Base-by-base conservation (phyloP, 35 echinoderm and acorn worm genomes). In the Amphiura filiformis region DNA sequence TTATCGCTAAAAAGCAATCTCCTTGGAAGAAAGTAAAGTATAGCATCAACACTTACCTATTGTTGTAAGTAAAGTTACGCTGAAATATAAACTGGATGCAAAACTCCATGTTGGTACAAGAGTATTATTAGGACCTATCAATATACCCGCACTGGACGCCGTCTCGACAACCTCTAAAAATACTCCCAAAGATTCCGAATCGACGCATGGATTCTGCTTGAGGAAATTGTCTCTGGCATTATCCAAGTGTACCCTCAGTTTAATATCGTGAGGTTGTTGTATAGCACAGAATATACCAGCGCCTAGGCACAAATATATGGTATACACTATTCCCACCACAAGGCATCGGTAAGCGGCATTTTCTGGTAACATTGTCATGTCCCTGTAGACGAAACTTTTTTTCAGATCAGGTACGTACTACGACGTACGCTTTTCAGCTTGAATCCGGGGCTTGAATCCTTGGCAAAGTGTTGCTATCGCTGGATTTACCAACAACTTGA, bases 1-100 rank as follows among this genome's bases (percentile, higher is more conserved):
- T n/a, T n/a, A n/a, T n/a, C n/a, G n/a, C n/a, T n/a, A n/a, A n/a
- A n/a, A n/a, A n/a, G n/a, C n/a, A n/a, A n/a, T n/a, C n/a, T n/a
- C n/a, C n/a, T n/a, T n/a, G n/a, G n/a, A n/a, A n/a, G n/a, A n/a
- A n/a, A n/a, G n/a, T n/a, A n/a, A n/a, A n/a, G n/a, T n/a, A n/a
- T n/a, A n/a, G n/a, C n/a, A n/a, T n/a, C n/a, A n/a, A n/a, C n/a
- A n/a, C 82, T 91, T 76, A 91, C 89, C 89, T 84, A 91, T 78
- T 49, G 89, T 91, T 78, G 89, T 91, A 38, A 91, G 26, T 22
- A 91, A 39, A 30, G 89, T 91, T 33, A 75, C 77, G 20, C 81
- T 91, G 76, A 85, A 91, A 82, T 85, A 91, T 11, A 91, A 84
- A 18, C 81, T 77, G 0, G 81, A 83, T 1, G 81, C 89, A 39